Evolutionary conservation across 2,888 invertebrate genomes (phyloP).

Genomic region (Lochmaea crataegi): DNA sequence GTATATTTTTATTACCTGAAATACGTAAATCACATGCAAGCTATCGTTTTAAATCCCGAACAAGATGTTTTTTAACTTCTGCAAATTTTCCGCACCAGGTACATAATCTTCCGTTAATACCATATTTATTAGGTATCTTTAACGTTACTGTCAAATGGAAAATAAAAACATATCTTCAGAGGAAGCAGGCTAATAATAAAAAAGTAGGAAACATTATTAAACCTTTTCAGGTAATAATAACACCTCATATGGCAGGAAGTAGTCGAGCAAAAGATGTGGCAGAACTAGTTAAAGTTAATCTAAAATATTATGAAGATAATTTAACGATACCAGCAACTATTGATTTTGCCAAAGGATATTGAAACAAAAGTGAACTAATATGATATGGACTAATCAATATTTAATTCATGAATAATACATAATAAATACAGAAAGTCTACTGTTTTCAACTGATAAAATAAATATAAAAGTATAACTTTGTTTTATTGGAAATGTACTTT

Average conservation of each 20-base stretch:
- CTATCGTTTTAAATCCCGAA: no score
- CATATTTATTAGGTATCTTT: no score
- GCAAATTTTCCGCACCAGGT: no score
- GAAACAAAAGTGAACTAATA: background rate
- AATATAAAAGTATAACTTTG: background rate
- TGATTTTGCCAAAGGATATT: conserved; percentile 64
- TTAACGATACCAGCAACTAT: conserved; percentile 61
- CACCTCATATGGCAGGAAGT: conserved; percentile 65
- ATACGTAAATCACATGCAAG: no score
- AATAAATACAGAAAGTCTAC: no score
- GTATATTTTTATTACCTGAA: no score
- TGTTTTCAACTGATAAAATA: background rate
- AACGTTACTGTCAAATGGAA: no score
- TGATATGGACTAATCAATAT: background rate
- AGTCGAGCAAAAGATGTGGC: conserved; percentile 64
- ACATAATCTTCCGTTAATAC: no score
- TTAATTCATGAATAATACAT: no score
- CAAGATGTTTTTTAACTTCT: no score
- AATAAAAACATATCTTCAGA: no score
- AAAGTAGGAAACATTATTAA: background rate
- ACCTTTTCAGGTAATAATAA: conserved; percentile 49
- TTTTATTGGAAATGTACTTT: background rate
- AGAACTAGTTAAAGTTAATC: conserved; percentile 65
- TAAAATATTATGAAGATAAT: conserved; percentile 59
- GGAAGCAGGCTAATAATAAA: no score